Percentiles rank a stretch among this genome's conserved stretches.
Evolutionary conservation across 2,113 vertebrate genomes (phyloP).

Genomic region (Ammodytes marinus): DNA sequence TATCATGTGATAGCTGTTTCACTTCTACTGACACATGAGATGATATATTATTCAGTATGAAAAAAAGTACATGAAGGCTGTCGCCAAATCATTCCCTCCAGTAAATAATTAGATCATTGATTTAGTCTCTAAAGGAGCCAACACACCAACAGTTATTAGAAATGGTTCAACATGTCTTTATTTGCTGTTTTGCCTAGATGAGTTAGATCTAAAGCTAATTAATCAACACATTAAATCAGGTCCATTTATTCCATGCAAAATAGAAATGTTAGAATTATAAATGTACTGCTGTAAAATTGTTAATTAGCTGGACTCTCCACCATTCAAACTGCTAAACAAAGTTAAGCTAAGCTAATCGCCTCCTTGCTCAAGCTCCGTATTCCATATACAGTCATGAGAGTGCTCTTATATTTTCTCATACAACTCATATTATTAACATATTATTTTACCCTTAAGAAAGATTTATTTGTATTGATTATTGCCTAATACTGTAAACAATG

Average conservation of each 20-base stretch:
- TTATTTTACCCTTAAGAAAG: not conserved
- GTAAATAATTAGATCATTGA: slow-evolving; percentile 1
- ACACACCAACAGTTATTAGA: not conserved
- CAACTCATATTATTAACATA: no score
- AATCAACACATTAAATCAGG: not conserved
- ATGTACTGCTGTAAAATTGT: not conserved
- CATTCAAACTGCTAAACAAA: not conserved
- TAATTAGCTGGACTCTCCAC: not conserved
- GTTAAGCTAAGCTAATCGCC: not conserved
- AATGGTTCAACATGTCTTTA: not conserved
- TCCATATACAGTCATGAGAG: not conserved
- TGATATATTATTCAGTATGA: not conserved
- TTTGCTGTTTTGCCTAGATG: not conserved
- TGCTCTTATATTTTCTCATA: not conserved
- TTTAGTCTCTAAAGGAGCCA: not conserved
- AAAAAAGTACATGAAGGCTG: not conserved
- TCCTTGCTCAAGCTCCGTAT: not conserved
- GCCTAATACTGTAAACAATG: not conserved
- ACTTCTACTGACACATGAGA: not conserved
- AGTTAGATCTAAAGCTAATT: not conserved
- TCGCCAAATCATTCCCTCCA: not conserved
- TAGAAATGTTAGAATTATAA: not conserved
- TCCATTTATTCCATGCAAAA: not conserved
- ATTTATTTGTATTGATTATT: not conserved
- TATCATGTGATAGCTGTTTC: not conserved